Evolutionary conservation across 2,113 vertebrate species (phyloP), one percentile per base, ranked within the genome.

Genomic region (Tragelaphus imberbis): DNA sequence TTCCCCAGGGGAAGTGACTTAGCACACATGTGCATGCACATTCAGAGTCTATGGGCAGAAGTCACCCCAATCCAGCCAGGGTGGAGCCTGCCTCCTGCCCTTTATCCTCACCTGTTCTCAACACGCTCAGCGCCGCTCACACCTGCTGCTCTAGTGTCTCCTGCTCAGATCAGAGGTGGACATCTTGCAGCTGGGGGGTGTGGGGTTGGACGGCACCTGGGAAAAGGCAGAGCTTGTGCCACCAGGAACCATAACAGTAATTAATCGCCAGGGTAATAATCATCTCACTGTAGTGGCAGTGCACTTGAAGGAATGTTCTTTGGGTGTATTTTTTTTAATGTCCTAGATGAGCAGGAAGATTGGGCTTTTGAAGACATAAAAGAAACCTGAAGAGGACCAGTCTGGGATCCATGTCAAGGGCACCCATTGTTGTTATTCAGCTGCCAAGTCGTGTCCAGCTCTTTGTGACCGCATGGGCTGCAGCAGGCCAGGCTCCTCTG

Each of bases 241-340:
- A 80, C 13, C 27, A 68, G 56, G 30, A 68, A 59, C 61, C 53
- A 63, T 49, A 61, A 84, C 55, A 85, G 19, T 80, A 94, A 91
- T 97, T 94, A 96, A 71, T 91, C 79, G 23, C 44, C 63, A 55
- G 51, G 51, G 88, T 80, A 80, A 88, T 91, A 59, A 88, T 53
- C 23, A 88, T 88, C 23, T 55, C 28, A 14, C 40, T 63, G 40
- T 11, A 21, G 77, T 84, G 90, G 82, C 55, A 91, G 47, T 55
- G 56, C 44, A 91, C 65, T 95, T 93, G 77, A 95, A 91, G 95
- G 91, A 88, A 21, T 93, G 59, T 91, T 84, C 49, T 84, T 91
- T 96, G 61, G 27, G 33, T 82, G 17, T 58, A 6, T 53, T 40
- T 90, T 88, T 65, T 61, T 49, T 40, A 85, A 68, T 88, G 47